A percentile compares a stretch with the other conserved stretches of the same genome.
Evolutionary conservation across 23 tunicate species (phyloP).

Genomic region (Halocynthia roretzi): DNA sequence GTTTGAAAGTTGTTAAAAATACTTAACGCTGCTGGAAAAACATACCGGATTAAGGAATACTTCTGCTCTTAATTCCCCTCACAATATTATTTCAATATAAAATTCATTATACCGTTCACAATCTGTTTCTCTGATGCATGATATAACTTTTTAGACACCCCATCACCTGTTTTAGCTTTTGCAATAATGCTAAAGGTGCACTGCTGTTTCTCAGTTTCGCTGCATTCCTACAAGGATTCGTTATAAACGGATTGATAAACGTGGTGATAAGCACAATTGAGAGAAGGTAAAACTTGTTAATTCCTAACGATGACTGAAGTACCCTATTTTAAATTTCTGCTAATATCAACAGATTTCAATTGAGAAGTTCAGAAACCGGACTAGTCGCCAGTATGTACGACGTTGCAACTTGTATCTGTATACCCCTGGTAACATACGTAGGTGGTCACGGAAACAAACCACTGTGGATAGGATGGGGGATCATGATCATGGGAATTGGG

Average conservation of each 20-base stretch:
- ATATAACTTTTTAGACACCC: neutral
- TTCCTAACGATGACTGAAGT: neutral
- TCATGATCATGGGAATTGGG: slow-evolving; percentile 68
- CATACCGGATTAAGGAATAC: no score
- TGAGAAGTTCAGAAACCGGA: slow-evolving; percentile 73
- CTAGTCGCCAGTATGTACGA: slow-evolving; percentile 71
- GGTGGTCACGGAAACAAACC: slow-evolving; percentile 87
- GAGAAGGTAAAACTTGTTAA: slow-evolving; percentile 28
- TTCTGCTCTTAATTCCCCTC: no score
- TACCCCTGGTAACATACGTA: slow-evolving; percentile 52
- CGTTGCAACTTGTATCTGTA: slow-evolving; percentile 39
- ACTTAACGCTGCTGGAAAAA: no score
- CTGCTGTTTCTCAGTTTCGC: slow-evolving; percentile 37
- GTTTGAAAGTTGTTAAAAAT: no score
- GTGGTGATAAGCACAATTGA: slow-evolving; percentile 71
- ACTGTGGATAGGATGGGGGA: slow-evolving; percentile 84
- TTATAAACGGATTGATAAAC: slow-evolving; percentile 67
- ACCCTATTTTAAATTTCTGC: neutral
- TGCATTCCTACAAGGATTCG: slow-evolving; percentile 65
- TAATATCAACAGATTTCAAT: slow-evolving; percentile 37
- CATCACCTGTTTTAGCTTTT: neutral
- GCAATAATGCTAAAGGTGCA: slow-evolving; percentile 51
- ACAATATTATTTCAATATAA: no score
- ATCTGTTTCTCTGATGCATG: neutral
- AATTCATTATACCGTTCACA: neutral